Conservation (phyloP, 2,888 invertebrate species). For the Tricholauxania praeusta region DNA sequence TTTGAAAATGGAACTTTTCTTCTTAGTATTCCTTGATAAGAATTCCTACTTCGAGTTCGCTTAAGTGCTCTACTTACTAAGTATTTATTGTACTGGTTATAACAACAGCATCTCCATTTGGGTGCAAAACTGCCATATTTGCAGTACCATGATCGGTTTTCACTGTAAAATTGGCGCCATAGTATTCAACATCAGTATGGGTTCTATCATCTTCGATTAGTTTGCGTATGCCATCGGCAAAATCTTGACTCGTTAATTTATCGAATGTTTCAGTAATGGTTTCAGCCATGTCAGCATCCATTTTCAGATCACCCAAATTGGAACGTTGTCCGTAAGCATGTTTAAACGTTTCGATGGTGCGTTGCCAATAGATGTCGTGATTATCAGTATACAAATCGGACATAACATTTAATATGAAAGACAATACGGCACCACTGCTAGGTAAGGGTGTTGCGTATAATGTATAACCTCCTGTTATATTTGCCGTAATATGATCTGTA, state of each 20-base stretch:
- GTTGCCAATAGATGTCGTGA: constrained; percentile 74
- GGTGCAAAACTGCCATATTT: constrained; percentile 84
- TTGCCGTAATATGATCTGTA: constrained; percentile 70
- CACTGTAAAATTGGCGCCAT: constrained; percentile 76
- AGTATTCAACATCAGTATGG: constrained; percentile 75
- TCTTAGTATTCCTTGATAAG: no score
- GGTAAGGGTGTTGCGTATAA: constrained; percentile 86
- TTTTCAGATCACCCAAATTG: constrained; percentile 80
- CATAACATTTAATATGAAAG: constrained; percentile 86
- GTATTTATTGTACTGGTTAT: constrained; percentile 88
- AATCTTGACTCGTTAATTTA: constrained; percentile 75
- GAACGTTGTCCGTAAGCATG: constrained; percentile 90
- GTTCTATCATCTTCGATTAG: constrained; percentile 72
- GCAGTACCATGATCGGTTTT: constrained; percentile 89
- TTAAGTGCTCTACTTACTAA: constrained; percentile 44
- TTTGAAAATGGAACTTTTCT: no score
- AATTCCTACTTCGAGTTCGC: no score
- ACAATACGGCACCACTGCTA: constrained; percentile 83
- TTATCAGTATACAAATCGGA: constrained; percentile 67
- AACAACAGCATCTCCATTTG: constrained; percentile 91
- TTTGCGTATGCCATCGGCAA: constrained; percentile 70
- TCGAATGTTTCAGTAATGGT: constrained; percentile 64
- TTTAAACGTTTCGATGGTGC: constrained; percentile 89
- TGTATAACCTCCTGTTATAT: constrained; percentile 74
- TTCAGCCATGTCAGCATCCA: constrained; percentile 53